Percentiles rank a stretch among this genome's conserved stretches.
phyloP scores from a whole-genome alignment of 1,140 invertebrate genomes.

The Argopecten irradians region DNA sequence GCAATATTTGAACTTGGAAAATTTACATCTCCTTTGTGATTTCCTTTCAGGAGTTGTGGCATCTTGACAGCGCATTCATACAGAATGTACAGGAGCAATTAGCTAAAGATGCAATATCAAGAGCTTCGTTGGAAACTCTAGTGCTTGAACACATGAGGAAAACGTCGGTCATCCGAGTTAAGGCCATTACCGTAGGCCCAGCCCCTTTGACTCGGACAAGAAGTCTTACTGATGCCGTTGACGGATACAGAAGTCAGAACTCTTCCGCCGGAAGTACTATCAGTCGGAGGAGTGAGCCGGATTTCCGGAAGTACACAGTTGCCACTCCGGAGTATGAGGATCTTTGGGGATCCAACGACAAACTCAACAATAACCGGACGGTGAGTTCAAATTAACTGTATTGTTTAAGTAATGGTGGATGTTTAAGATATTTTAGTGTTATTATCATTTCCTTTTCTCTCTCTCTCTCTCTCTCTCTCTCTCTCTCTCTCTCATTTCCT shows the following conservation, averaged over 20 bases:
- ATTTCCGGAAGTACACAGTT: slow-evolving; percentile 41
- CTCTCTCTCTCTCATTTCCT: too few relatives aligned
- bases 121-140: slow-evolving; percentile 25
- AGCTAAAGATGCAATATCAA: slow-evolving; percentile 34
- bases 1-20: neutral
- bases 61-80: neutral
- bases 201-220: slow-evolving; percentile 44
- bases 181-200: slow-evolving; percentile 48
- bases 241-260: slow-evolving; percentile 24
- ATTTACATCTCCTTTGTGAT: neutral
- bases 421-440: too few relatives aligned
- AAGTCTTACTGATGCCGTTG: slow-evolving; percentile 50
- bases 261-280: slow-evolving; percentile 41
- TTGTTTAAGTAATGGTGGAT: too few relatives aligned
- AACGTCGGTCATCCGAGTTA: slow-evolving; percentile 37
- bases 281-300: slow-evolving; percentile 50
- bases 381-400: neutral
- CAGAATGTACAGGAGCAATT: neutral
- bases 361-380: slow-evolving; percentile 7
- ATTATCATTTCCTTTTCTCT: too few relatives aligned
- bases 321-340: neutral
- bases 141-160: slow-evolving; percentile 51
- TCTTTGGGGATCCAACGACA: neutral
- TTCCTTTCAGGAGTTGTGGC: neutral
- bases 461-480: too few relatives aligned